phyloP scores from a whole-genome alignment of 1,140 invertebrate genomes.

The Tetramorium parvispinum region DNA sequence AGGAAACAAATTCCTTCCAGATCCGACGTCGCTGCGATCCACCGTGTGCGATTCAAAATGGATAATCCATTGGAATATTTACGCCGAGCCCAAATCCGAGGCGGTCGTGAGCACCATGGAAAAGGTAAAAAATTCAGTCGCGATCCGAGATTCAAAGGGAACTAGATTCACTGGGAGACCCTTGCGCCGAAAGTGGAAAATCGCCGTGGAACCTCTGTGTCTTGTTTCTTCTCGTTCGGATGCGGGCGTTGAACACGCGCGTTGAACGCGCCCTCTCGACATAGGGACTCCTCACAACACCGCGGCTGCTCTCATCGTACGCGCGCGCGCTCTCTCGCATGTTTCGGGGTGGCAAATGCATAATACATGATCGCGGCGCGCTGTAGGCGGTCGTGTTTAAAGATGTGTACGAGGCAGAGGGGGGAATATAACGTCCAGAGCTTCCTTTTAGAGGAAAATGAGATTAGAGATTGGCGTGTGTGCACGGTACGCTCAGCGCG shows the following conservation, averaged over 20 bases:
- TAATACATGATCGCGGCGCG: constrained; percentile 73
- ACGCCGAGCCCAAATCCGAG: constrained; percentile 18
- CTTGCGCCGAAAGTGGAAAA: constrained; percentile 53
- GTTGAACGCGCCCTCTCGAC: constrained; percentile 30
- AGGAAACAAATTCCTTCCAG: constrained; percentile 6
- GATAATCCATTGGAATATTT: constrained; percentile 51
- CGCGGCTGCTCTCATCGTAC: constrained; percentile 25
- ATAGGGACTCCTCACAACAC: neutral
- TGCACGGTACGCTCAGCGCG: constrained; percentile 2
- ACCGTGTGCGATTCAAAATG: constrained; percentile 5
- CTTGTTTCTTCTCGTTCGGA: constrained; percentile 4
- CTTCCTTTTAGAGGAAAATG: constrained; percentile 72
- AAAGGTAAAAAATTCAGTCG: constrained; percentile 51
- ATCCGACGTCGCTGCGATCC: neutral
- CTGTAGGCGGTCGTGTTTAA: constrained; percentile 74
- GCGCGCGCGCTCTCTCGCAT: constrained; percentile 33
- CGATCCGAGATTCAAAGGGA: constrained; percentile 36
- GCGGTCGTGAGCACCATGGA: neutral
- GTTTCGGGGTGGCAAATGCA: constrained; percentile 70
- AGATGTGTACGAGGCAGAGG: constrained; percentile 62
- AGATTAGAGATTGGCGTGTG: constrained; percentile 73
- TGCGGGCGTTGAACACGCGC: constrained; percentile 25
- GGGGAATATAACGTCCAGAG: constrained; percentile 68
- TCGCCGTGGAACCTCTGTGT: constrained; percentile 26
- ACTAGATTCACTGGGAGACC: neutral